Evolutionary conservation across 2,113 vertebrate genomes (phyloP).

Genomic region (Dromas ardeola): DNA sequence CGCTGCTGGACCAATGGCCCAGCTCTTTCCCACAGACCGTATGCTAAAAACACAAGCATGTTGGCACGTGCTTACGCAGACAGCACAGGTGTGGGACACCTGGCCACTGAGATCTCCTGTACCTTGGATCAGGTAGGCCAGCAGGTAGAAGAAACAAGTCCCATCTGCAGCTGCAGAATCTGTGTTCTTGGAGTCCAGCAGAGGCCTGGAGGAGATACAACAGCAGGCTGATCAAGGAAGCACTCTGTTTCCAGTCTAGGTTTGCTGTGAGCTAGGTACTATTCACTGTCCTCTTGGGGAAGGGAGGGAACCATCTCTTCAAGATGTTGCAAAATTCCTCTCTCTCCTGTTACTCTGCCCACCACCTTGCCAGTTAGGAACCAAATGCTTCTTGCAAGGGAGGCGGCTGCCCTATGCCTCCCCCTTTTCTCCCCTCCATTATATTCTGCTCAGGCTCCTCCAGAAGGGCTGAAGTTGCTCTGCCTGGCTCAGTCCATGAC

Average conservation of each 20-base stretch:
- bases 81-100: not conserved
- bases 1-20: not conserved
- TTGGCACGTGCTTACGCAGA: not conserved
- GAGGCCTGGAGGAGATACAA: conserved; percentile 35
- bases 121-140: conserved; percentile 86
- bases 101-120: not conserved
- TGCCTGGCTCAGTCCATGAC: not conserved
- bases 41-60: not conserved
- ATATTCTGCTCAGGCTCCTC: not conserved
- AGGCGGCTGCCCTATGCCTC: not conserved
- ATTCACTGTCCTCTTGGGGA: not conserved
- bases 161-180: conserved; percentile 17
- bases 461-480: not conserved
- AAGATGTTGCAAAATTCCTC: not conserved
- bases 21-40: not conserved
- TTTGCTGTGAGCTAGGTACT: not conserved
- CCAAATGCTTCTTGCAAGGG: not conserved
- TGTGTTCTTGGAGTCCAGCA: conserved; percentile 70
- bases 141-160: conserved; percentile 79
- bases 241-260: not conserved
- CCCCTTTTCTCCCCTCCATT: not conserved
- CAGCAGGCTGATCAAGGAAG: not conserved
- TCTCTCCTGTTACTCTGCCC: not conserved
- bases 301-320: not conserved
- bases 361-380: not conserved